phyloP scores from a whole-genome alignment of 2,888 invertebrate genomes.

The Thyatira batis region DNA sequence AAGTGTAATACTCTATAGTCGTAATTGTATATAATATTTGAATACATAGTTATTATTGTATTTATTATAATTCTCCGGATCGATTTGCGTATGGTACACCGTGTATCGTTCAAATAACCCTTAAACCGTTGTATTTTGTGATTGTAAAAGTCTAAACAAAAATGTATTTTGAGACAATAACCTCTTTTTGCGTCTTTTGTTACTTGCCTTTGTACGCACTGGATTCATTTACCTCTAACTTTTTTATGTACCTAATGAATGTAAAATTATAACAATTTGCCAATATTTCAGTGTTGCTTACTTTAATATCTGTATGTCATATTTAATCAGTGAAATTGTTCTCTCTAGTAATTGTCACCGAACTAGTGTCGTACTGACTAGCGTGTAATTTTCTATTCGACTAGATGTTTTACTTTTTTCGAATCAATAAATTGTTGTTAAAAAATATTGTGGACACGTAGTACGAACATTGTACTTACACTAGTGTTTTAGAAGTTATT shows the following conservation, averaged over 20 bases:
- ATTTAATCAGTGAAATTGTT: slow-evolving; percentile 13
- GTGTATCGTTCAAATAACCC: slow-evolving; percentile 21
- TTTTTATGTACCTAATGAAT: slow-evolving; percentile 8
- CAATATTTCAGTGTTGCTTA: slow-evolving; percentile 4
- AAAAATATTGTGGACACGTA: slow-evolving; percentile 42
- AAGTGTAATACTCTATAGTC: slow-evolving; percentile 77
- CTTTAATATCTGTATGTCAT: slow-evolving; percentile 6
- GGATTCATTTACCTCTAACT: slow-evolving; percentile 10
- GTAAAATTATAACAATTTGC: slow-evolving; percentile 1
- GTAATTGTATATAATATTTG: slow-evolving; percentile 66
- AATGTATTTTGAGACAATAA: slow-evolving; percentile 65
- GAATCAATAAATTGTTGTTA: slow-evolving; percentile 8
- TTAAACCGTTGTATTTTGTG: slow-evolving; percentile 41
- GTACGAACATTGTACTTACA: slow-evolving; percentile 38
- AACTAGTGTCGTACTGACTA: slow-evolving; percentile 62
- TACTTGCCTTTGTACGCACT: slow-evolving; percentile 21
- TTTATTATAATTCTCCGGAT: slow-evolving; percentile 55
- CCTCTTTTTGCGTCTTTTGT: slow-evolving; percentile 37
- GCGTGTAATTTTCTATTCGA: slow-evolving; percentile 55
- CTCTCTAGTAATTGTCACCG: slow-evolving; percentile 33
- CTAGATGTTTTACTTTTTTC: slow-evolving; percentile 23
- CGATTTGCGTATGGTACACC: slow-evolving; percentile 23
- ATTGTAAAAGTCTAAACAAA: slow-evolving; percentile 35
- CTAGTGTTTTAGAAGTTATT: slow-evolving; percentile 48
- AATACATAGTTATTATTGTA: slow-evolving; percentile 52